Evolutionary conservation across 2,797 vertebrate species (phyloP).

Genomic region (Morelia viridis): DNA sequence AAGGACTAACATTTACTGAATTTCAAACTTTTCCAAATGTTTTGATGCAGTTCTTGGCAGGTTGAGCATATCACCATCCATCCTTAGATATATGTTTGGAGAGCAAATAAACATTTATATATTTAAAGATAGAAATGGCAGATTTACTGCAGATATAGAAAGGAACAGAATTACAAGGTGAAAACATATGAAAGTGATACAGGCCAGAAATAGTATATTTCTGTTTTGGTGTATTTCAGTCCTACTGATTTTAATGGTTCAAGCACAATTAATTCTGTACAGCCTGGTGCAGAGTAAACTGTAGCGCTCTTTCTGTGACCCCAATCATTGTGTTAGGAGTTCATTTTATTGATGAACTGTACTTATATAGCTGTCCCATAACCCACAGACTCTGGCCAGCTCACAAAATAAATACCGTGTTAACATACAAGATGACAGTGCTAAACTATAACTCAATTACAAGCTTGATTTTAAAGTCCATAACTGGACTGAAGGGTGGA

Average conservation of each 20-base stretch:
- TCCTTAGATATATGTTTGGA: not conserved
- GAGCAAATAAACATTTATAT: not conserved
- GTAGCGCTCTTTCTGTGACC: not conserved
- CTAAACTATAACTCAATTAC: not conserved
- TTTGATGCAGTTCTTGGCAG: not conserved
- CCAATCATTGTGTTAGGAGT: not conserved
- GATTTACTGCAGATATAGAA: not conserved
- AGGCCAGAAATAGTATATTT: not conserved
- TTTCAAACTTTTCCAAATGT: not conserved
- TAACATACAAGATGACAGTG: not conserved
- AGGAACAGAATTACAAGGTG: not conserved
- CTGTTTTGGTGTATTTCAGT: not conserved
- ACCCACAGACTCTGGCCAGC: not conserved
- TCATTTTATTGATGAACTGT: not conserved
- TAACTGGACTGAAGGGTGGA: too few species aligned
- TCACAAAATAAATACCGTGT: not conserved
- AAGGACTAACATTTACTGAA: too few species aligned
- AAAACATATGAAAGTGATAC: not conserved
- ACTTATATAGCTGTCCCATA: not conserved
- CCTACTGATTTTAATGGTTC: not conserved
- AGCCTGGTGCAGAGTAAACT: not conserved
- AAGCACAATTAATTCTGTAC: not conserved
- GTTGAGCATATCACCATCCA: not conserved
- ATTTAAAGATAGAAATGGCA: not conserved
- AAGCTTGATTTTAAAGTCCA: not conserved